These are phyloP conservation scores for Aphaenogaster rudis DNA, from an alignment of 1,140 invertebrate genomes.

Conservation along the genomic window DNA sequence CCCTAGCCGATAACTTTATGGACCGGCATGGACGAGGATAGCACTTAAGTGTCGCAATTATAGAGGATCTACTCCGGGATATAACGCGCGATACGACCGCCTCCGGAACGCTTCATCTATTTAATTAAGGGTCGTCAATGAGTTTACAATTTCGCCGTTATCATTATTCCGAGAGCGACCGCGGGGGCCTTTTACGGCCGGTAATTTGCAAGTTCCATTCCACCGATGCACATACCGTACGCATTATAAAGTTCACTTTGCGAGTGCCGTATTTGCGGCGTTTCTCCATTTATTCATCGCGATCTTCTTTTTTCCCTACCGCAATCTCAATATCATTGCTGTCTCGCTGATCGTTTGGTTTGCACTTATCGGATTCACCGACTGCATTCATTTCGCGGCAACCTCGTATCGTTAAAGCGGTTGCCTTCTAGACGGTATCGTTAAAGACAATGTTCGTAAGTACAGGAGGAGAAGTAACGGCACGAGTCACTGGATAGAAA, in stretches of 20 bases:
- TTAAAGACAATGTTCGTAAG: conserved; percentile 55
- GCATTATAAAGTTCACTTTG: conserved; percentile 31
- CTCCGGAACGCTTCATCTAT: conserved; percentile 63
- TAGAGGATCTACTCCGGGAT: conserved; percentile 67
- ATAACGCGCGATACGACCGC: conserved; percentile 67
- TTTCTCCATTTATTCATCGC: conserved; percentile 21
- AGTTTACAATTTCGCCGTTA: conserved; percentile 63
- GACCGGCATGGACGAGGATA: conserved; percentile 65
- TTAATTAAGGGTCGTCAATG: conserved; percentile 71
- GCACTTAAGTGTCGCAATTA: conserved; percentile 76
- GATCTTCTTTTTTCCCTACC: not conserved
- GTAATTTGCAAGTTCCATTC: conserved; percentile 37
- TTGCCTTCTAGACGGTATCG: conserved; percentile 40
- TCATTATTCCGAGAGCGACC: conserved; percentile 39
- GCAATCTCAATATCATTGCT: conserved; percentile 27
- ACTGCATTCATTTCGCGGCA: conserved; percentile 5
- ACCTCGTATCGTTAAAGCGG: conserved; percentile 38
- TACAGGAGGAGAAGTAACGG: conserved; percentile 6
- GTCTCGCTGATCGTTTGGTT: conserved; percentile 47
- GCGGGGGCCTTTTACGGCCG: conserved; percentile 33
- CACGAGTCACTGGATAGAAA: conserved; percentile 34
- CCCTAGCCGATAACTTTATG: conserved; percentile 72
- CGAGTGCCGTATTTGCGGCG: not conserved
- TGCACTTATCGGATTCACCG: conserved; percentile 39
- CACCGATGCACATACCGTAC: not conserved